Conservation (phyloP, 2,113 vertebrate species). For the Saimiri boliviensis region DNA sequence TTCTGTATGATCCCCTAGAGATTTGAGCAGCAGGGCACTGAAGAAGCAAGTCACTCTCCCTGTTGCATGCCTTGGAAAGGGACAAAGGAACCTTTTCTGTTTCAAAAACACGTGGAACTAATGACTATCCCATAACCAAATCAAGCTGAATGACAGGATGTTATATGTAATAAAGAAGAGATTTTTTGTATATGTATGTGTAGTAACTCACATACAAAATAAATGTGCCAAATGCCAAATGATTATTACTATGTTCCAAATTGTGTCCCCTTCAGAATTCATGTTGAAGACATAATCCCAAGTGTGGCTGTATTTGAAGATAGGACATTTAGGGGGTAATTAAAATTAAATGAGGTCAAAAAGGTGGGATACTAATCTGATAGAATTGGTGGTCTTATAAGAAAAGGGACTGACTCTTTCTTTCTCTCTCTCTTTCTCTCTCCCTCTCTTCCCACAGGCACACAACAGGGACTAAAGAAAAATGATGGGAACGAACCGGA, state of each 20-base stretch:
- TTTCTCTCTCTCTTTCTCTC: not conserved
- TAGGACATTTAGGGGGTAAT: not conserved
- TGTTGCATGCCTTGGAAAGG: too few relatives aligned
- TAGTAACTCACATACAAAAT: not conserved
- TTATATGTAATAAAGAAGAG: not conserved
- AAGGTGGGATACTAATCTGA: not conserved
- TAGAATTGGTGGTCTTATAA: not conserved
- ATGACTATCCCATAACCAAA: not conserved
- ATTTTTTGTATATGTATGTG: not conserved
- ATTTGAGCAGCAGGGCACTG: too few relatives aligned
- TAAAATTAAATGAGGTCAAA: not conserved
- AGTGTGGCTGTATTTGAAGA: not conserved
- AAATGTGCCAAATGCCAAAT: not conserved
- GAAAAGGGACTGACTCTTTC: not conserved
- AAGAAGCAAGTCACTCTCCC: too few relatives aligned
- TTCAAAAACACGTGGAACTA: not conserved
- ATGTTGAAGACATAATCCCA: not conserved
- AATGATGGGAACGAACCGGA: too few relatives aligned
- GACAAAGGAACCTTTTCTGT: too few relatives aligned
- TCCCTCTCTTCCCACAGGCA: not conserved
- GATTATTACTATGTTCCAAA: not conserved
- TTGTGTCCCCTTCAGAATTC: not conserved
- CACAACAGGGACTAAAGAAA: not conserved
- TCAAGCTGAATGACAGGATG: not conserved
- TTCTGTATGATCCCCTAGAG: too few relatives aligned